phyloP scores from a whole-genome alignment of 2,797 vertebrate species.

The Hylomyscus alleni region DNA sequence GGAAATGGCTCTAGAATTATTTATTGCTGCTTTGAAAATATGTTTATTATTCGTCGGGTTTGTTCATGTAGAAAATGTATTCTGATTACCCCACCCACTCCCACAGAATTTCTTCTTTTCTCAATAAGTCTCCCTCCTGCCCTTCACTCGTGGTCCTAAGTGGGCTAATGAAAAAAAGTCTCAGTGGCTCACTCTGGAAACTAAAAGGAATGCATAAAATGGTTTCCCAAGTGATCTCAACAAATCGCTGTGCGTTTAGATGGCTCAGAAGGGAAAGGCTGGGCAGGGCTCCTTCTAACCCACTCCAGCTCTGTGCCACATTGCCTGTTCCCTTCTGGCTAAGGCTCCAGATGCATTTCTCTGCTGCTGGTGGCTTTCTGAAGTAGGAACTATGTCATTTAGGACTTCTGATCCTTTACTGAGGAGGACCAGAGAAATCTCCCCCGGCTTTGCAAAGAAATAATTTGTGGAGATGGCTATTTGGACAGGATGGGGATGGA shows the following conservation, averaged over 20 bases:
- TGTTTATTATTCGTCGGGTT: neutral
- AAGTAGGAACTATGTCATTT: neutral
- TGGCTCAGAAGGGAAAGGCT: neutral
- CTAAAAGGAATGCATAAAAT: conserved; percentile 23
- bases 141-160: neutral
- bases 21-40: neutral
- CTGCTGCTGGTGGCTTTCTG: neutral
- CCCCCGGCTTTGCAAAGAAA: neutral
- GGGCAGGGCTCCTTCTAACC: neutral
- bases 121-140: neutral
- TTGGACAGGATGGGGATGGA: neutral
- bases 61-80: neutral
- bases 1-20: neutral
- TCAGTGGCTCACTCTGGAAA: neutral
- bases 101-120: neutral
- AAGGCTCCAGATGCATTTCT: neutral
- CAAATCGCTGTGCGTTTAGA: neutral
- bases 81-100: neutral
- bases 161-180: neutral
- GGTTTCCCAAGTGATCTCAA: neutral
- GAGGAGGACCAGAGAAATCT: neutral
- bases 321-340: neutral
- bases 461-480: neutral
- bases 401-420: neutral
- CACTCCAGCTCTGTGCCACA: neutral